Percentiles rank a stretch among this genome's conserved stretches.
Conservation (phyloP, 2,113 vertebrate genomes). For the Glareola pratincola region DNA sequence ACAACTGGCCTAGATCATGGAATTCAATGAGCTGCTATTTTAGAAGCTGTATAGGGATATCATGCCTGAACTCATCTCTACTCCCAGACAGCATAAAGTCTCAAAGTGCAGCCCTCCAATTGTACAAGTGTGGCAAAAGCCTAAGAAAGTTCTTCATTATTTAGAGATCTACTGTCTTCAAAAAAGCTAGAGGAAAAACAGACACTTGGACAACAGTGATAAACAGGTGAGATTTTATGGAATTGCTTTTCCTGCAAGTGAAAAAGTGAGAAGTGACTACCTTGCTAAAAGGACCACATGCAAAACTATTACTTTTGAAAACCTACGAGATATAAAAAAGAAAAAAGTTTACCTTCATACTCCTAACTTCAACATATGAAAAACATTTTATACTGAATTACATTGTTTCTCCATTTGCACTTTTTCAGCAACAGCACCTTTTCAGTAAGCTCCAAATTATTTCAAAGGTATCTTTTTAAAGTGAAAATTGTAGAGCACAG, state of each 20-base stretch:
- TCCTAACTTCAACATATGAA: background rate
- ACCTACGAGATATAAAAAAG: background rate
- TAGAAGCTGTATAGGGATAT: background rate
- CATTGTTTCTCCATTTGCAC: background rate
- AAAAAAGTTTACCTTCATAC: background rate
- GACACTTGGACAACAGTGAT: background rate
- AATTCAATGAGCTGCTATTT: background rate
- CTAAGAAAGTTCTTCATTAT: background rate
- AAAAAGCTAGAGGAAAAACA: background rate
- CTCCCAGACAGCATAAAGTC: background rate
- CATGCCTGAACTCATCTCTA: background rate
- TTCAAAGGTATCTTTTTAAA: background rate
- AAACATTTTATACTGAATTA: background rate
- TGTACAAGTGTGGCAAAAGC: background rate
- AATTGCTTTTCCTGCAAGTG: background rate
- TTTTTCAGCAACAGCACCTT: background rate
- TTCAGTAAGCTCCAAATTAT: background rate
- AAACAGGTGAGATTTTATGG: background rate
- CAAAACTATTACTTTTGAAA: background rate
- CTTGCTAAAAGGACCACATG: background rate
- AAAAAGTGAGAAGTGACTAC: background rate
- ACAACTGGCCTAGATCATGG: background rate
- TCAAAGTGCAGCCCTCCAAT: background rate
- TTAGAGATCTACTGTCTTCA: background rate
- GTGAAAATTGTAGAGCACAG: background rate